Percentiles rank a stretch among this genome's conserved stretches.
Conservation (phyloP, 2,888 invertebrate genomes). For the Smittia aterrima region DNA sequence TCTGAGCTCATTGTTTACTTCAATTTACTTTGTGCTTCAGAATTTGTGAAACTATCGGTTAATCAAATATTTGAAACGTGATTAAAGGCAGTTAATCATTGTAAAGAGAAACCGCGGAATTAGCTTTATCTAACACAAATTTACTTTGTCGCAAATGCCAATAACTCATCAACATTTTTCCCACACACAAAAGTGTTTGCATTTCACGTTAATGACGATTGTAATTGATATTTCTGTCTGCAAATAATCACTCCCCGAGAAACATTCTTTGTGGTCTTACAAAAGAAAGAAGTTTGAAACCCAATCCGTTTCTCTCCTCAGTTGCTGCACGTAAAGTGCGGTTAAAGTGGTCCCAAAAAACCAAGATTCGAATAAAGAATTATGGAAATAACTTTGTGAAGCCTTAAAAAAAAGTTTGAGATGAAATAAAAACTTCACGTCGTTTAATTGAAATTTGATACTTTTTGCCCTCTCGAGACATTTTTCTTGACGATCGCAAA, state of each 20-base stretch:
- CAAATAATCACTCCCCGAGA: conserved; percentile 19
- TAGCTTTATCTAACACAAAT: not conserved
- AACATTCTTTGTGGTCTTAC: conserved; percentile 22
- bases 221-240: conserved; percentile 38
- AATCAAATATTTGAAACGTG: no score
- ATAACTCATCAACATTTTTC: not conserved
- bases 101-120: no score
- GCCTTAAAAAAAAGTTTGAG: conserved; percentile 9
- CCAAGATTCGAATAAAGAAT: not conserved
- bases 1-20: no score
- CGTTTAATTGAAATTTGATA: conserved; percentile 39
- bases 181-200: conserved; percentile 34
- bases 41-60: no score
- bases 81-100: no score
- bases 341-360: conserved; percentile 30
- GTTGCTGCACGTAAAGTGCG: conserved; percentile 26
- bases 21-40: no score
- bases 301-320: conserved; percentile 25
- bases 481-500: not conserved
- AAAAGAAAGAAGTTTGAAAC: conserved; percentile 23
- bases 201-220: conserved; percentile 31
- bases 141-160: conserved; percentile 1
- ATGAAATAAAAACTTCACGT: not conserved
- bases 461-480: conserved; percentile 1
- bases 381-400: conserved; percentile 22